Conservation (phyloP, 2,797 vertebrate genomes). For the Dendrocincla tyrannina region DNA sequence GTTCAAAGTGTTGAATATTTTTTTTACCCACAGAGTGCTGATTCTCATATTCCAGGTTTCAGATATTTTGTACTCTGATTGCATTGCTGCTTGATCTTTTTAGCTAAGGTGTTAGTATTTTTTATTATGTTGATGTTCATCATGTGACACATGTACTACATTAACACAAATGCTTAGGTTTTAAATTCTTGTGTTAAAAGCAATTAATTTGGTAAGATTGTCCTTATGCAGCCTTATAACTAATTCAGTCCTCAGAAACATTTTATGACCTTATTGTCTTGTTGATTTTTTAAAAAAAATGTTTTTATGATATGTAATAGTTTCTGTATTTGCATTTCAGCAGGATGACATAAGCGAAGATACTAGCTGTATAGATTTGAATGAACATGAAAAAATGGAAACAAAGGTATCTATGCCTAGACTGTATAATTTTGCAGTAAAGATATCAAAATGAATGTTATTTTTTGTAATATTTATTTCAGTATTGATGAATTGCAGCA, state of each 20-base stretch:
- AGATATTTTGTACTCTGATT: neutral
- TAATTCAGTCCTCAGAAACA: neutral
- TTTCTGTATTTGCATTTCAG: conserved; percentile 46
- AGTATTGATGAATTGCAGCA: neutral
- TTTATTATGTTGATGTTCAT: neutral
- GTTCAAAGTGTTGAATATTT: neutral
- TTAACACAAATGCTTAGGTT: neutral
- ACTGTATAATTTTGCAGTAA: neutral
- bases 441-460: neutral
- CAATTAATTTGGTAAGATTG: neutral
- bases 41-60: neutral
- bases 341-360: conserved; percentile 78
- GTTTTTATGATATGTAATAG: neutral
- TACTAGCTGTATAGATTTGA: conserved; percentile 77
- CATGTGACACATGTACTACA: fast-evolving
- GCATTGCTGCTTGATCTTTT: neutral
- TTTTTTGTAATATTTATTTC: neutral
- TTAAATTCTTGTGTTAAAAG: neutral
- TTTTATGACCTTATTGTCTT: neutral
- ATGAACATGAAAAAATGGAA: conserved; percentile 79
- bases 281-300: neutral
- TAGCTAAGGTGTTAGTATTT: neutral
- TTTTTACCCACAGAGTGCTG: neutral
- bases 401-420: conserved; percentile 73
- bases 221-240: neutral